phyloP scores from a whole-genome alignment of 2,113 vertebrate genomes.

The Alaudala cheleensis region DNA sequence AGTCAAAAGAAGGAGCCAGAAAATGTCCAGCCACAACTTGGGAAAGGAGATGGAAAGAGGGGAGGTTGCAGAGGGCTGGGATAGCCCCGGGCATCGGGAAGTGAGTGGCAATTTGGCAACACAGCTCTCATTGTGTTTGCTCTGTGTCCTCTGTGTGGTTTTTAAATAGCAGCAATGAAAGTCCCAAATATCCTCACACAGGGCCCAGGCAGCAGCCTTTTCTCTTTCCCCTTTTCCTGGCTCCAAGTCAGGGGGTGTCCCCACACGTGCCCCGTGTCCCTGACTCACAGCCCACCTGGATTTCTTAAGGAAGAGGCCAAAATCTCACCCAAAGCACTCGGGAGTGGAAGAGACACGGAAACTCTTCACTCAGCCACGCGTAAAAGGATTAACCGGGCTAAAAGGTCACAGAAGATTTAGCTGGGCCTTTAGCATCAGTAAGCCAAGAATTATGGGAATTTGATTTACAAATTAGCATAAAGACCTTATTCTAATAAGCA shows the following conservation, averaged over 20 bases:
- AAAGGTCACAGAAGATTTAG: constrained; percentile 67
- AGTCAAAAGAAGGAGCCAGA: rapidly evolving
- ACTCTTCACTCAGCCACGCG: not conserved
- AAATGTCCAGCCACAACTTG: not conserved
- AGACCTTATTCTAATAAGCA: constrained; percentile 63
- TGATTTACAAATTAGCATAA: constrained; percentile 70
- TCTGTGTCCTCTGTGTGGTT: not conserved
- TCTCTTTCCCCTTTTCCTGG: not conserved
- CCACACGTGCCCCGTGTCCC: rapidly evolving
- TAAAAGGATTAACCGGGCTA: constrained; percentile 59
- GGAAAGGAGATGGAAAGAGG: not conserved
- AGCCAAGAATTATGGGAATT: constrained; percentile 69
- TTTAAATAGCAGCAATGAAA: not conserved
- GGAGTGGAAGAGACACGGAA: not conserved
- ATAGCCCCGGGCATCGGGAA: rapidly evolving
- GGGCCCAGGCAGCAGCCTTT: not conserved
- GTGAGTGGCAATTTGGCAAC: not conserved
- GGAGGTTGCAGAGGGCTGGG: not conserved
- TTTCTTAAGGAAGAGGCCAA: not conserved
- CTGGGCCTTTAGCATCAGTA: constrained; percentile 59
- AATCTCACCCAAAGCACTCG: not conserved
- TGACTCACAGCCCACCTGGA: not conserved
- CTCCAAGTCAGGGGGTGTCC: not conserved
- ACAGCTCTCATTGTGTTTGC: not conserved
- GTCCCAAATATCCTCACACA: not conserved